Evolutionary conservation across 2,888 invertebrate genomes (phyloP), one percentile per base, ranked within the genome.

Genomic region (Callimorpha dominula): DNA sequence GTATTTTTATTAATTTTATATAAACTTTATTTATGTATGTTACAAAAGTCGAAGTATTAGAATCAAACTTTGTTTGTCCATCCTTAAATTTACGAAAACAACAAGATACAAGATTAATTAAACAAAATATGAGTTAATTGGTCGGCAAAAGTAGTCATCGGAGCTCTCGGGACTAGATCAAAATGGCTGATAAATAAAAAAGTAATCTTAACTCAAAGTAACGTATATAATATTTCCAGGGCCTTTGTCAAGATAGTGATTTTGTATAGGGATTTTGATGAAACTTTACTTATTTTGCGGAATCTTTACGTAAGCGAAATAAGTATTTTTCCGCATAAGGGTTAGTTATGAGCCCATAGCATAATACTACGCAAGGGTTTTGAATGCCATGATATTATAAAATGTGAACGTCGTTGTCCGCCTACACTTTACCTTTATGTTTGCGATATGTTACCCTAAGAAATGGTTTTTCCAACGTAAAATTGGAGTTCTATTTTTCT

Each of bases 211-310:
- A 77, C 71, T 72, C 43, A 74, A 73, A 77, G 70, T 78, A 81
- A 79, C 79, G 77, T 76, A 73, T 75, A 78, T 67, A 71, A 68
- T 76, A 76, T 78, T 77, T 71, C 79, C 63, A 50, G 77, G 66
- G 77, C 74, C 74, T 83, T 77, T 80, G 76, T 78, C 78, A 81
- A 73, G 77, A 81, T 80, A 76, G 78, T 78, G 76, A 79, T 77
- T 78, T 76, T 75, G 68, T 81, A 69, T 79, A 80, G 80, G 83
- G 80, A 77, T 81, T 83, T 78, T 78, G 74, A 80, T 81, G 80
- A 78, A 76, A 76, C 78, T 83, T 78, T 73, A 75, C 81, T 81
- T 82, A 76, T 81, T 78, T 80, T 68, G 43, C 66, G 49, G 74
- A 73, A 75, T 78, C 81, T 76, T 77, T 80, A 70, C 64, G 77